A percentile compares a stretch with the other conserved stretches of the same genome.
Conservation (phyloP, 2,113 vertebrate species). For the Cochlearius cochlearius region DNA sequence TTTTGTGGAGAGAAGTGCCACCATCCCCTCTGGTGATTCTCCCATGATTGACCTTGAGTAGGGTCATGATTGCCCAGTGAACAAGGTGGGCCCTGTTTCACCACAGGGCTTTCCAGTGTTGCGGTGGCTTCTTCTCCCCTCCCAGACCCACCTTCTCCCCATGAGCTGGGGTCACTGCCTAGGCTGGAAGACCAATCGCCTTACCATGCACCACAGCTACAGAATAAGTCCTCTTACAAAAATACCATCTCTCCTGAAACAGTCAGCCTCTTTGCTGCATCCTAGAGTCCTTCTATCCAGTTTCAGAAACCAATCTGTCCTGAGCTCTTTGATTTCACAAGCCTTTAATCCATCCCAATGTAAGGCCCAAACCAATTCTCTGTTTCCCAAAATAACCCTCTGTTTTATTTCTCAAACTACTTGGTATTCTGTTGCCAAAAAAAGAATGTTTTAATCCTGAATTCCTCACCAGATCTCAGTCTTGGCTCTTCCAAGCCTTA, state of each 20-base stretch:
- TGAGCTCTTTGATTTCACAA: neutral
- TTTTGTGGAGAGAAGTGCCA: slow-evolving; percentile 8
- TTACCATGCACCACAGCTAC: slow-evolving; percentile 25
- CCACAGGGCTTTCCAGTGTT: slow-evolving; percentile 6
- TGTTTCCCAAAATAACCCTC: neutral
- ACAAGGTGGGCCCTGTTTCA: neutral
- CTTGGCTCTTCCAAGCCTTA: neutral
- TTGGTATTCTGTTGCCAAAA: neutral
- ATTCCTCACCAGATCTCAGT: neutral
- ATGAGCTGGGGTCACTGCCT: slow-evolving; percentile 23
- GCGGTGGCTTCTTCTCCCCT: neutral
- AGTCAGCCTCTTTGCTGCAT: neutral
- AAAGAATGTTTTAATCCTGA: neutral
- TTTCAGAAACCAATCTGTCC: neutral
- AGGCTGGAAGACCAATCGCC: slow-evolving; percentile 13
- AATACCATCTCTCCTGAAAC: neutral
- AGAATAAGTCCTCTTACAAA: neutral
- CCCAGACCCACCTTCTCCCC: neutral
- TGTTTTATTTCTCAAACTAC: neutral
- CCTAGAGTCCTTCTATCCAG: neutral
- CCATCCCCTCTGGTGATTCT: slow-evolving; percentile 27
- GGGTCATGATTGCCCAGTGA: neutral
- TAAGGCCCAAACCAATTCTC: neutral
- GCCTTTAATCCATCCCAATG: neutral
- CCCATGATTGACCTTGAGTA: slow-evolving; percentile 12